Base-by-base conservation (phyloP, 2,888 invertebrate genomes). In the Drosophila mulleri region DNA sequence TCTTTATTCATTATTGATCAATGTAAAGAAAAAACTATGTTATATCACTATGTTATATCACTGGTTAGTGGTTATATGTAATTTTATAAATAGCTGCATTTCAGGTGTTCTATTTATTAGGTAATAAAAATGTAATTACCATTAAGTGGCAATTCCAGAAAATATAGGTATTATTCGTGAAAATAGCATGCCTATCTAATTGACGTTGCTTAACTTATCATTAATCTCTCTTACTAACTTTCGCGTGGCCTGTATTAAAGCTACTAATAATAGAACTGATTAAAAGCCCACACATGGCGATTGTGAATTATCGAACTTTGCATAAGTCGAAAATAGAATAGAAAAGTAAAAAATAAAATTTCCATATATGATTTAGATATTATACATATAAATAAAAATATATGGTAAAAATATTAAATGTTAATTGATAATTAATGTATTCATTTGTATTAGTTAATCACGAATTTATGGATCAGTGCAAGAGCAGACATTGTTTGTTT, bases 151-250 rank as follows among this genome's bases (percentile, higher is more conserved):
- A 2, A 29, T 48, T 59, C 48, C 29, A 39, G 16, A 29, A 59
- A 48, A 20, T 20, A 48, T 7, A 29, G 16, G 18, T n/a, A 35
- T 20, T 39, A 35, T 53, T 53, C 53, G 26, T n/a, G 6, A 26
- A 57, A 57, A 18, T 20, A 50, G 48, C 23, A 41, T 16, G 20
- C 47, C 58, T 56, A 76, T 70, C 50, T 54, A n/a, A 26, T 37
- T 44, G 26, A 23, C 37, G 35, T 32, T 11, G 2, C n/a, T 50
- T 65, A 42, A 14, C 37, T 39, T 37, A 53, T 61, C 53, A 2
- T 5, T 64, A 62, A 50, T 50, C 6, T 5, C 26, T 0, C 6
- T 11, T n/a, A 39, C 23, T 37, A 39, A 14, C 32, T 50, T 32
- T 32, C 14, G 18, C 18, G 14, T 35, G 20, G 14, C 6, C 20